Evolutionary conservation across 2,113 vertebrate species (phyloP), one percentile per base, ranked within the genome.

Genomic region (Rhinogobius similis): DNA sequence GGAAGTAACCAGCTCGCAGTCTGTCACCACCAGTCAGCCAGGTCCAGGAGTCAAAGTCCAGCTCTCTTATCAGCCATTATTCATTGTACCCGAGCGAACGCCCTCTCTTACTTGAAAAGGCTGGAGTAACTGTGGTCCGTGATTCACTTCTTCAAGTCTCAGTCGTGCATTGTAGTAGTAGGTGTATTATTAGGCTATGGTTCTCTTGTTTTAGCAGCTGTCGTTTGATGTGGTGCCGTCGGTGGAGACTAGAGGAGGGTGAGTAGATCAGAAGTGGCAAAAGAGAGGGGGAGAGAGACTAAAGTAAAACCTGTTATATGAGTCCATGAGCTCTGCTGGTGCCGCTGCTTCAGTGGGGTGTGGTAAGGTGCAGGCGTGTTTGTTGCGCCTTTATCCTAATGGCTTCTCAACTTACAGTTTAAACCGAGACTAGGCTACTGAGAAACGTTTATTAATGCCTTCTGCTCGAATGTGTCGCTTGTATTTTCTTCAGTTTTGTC

Each of bases 231-330:
- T 76, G 77, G 75, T 75, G 14, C 26, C 46, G 18, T 44, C 53
- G 68, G 46, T 62, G 13, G 52, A 55, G 46, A 50, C 46, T 50
- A 23, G 72, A 65, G 56, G 32, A 72, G 24, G 50, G 62, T 69
- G 67, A 14, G 26, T 0, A 23, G 43, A 43, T 46, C n/a, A 53
- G 44, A 44, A 32, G 53, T 23, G 53, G 29, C 20, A 65, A 26
- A 26, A 24, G 52, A 41, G 38, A 11, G 23, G 23, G 21, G 23
- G 23, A 26, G 24, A 29, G 1, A 67, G 61, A 61, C 21, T 64
- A 69, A 63, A 46, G 68, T 43, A 71, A 73, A 90, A 91, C 90
- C 90, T 83, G 90, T 90, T 88, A 69, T 78, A 86, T 90, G 66
- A 66, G 86, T 87, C 55, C 5, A 2, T 55, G 23, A 55, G 23